Evolutionary conservation across 2,888 invertebrate genomes (phyloP).

Genomic region (Eurytoma adleriae): DNA sequence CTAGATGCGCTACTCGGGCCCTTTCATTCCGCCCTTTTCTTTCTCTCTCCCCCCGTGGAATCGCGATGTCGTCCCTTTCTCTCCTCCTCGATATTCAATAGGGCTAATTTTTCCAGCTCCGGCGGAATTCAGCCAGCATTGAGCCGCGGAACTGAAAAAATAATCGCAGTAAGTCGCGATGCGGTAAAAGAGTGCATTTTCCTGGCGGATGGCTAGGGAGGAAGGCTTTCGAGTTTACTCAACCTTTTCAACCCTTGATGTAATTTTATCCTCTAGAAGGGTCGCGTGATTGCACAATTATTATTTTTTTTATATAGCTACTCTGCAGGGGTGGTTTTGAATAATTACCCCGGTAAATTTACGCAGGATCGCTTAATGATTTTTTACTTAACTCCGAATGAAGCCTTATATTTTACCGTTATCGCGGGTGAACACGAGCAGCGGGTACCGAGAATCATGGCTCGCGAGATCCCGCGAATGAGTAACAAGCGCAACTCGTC

Average conservation of each 20-base stretch:
- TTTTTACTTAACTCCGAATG: not conserved
- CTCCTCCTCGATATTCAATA: conserved; percentile 6
- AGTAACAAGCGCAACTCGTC: conserved; percentile 12
- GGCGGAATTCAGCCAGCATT: no score
- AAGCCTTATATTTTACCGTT: conserved; percentile 18
- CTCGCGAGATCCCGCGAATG: not conserved
- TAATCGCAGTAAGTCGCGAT: no score
- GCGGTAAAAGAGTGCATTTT: no score
- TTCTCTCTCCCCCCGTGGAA: conserved; percentile 13
- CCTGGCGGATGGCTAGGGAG: no score
- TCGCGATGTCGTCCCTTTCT: conserved; percentile 27
- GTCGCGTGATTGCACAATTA: no score
- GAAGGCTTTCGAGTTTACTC: no score
- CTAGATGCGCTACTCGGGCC: conserved; percentile 5
- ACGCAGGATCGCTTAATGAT: not conserved
- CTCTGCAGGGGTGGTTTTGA: no score
- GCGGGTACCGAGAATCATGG: not conserved
- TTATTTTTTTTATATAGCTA: no score
- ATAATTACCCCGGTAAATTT: no score
- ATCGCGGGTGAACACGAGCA: conserved; percentile 14
- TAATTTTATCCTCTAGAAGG: no score
- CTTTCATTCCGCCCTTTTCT: conserved; percentile 28
- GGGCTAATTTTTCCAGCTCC: not conserved
- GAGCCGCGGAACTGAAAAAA: no score
- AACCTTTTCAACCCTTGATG: no score